These are phyloP conservation scores for Nannoperca obscura DNA, from an alignment of 2,797 vertebrate species.

Conservation along the genomic window DNA sequence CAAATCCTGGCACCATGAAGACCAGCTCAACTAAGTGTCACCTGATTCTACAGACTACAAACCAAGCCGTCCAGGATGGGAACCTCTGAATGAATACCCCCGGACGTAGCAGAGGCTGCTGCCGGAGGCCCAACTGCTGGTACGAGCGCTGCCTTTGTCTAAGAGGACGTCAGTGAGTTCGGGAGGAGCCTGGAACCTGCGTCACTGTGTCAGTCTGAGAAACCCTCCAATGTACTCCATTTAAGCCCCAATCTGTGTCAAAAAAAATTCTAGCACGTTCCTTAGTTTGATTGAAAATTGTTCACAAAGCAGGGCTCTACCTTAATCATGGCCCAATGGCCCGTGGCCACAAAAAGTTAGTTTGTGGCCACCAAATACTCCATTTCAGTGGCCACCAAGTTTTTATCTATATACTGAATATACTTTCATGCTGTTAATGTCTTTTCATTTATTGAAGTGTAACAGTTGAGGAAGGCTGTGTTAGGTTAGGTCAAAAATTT, in stretches of 20 bases:
- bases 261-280: background rate
- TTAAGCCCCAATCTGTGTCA: background rate
- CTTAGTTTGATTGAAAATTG: background rate
- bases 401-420: too few species aligned
- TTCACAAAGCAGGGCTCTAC: background rate
- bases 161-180: background rate
- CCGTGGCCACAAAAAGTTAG: too few species aligned
- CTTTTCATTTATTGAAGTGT: too few species aligned
- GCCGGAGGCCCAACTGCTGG: conserved; percentile 15
- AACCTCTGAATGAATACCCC: conserved; percentile 6
- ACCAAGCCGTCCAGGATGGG: background rate
- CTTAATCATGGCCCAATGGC: too few species aligned
- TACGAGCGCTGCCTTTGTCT: background rate
- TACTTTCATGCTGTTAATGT: too few species aligned
- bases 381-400: too few species aligned
- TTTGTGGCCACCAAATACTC: too few species aligned
- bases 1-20: background rate
- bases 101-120: background rate
- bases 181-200: background rate
- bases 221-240: background rate
- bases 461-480: too few species aligned
- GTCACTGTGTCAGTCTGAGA: background rate
- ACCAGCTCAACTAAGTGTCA: background rate
- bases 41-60: background rate
- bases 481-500: too few species aligned